Percentiles rank a stretch among this genome's conserved stretches.
Evolutionary conservation across 2,797 vertebrate genomes (phyloP).

Genomic region (Enteromius viviparus): DNA sequence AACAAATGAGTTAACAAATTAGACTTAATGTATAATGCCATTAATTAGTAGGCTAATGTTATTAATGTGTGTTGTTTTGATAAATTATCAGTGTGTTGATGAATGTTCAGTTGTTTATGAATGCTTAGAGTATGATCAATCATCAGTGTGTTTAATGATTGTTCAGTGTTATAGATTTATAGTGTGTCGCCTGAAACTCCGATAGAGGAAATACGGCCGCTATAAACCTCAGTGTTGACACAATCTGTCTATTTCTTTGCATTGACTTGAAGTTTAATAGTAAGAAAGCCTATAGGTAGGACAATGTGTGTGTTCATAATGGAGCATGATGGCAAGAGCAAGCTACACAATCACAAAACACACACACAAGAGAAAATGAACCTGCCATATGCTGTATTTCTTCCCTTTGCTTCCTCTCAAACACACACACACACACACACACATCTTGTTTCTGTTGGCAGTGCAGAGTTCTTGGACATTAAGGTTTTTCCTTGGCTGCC

Average conservation of each 20-base stretch:
- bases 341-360: neutral
- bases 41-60: neutral
- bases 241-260: neutral
- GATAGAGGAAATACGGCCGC: too few relatives aligned
- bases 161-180: neutral
- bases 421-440: neutral
- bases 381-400: neutral
- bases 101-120: neutral
- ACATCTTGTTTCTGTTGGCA: neutral
- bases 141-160: neutral
- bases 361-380: neutral
- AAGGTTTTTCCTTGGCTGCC: too few relatives aligned
- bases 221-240: neutral
- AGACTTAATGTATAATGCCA: neutral
- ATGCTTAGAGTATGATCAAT: neutral
- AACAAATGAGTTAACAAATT: neutral
- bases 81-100: conserved; percentile 4
- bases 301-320: neutral
- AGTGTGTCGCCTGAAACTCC: neutral
- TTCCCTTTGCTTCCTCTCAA: neutral
- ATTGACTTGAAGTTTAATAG: neutral
- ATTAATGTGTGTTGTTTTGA: neutral
- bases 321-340: neutral
- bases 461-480: too few relatives aligned
- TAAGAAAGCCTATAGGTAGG: neutral